Evolutionary conservation across 1,140 invertebrate genomes (phyloP).

Genomic region (Dryas iulia): DNA sequence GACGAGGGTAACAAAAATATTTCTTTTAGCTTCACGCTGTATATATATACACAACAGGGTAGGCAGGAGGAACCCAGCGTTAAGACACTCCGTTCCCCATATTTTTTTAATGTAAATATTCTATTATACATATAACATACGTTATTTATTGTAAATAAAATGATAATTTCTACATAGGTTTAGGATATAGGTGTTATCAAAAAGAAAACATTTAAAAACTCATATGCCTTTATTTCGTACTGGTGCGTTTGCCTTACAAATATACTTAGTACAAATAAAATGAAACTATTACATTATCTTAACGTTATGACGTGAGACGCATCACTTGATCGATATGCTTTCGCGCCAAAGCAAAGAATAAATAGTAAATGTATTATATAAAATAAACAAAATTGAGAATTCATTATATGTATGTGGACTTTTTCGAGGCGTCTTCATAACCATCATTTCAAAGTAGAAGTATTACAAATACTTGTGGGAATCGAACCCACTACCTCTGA

Average conservation of each 20-base stretch:
- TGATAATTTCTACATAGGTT: too few relatives aligned
- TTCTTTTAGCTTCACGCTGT: too few relatives aligned
- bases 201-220: constrained; percentile 54
- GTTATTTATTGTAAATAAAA: too few relatives aligned
- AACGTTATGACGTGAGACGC: constrained; percentile 53
- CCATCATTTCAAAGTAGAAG: not conserved
- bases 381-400: constrained; percentile 39
- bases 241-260: constrained; percentile 76
- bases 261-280: constrained; percentile 75
- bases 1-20: too few relatives aligned
- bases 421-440: constrained; percentile 21
- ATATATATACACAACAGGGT: too few relatives aligned
- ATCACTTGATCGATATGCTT: constrained; percentile 73
- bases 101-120: too few relatives aligned
- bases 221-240: constrained; percentile 79
- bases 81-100: too few relatives aligned
- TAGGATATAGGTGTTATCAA: not conserved
- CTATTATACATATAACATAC: too few relatives aligned
- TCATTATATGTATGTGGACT: constrained; percentile 33
- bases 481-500: not conserved
- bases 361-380: constrained; percentile 45
- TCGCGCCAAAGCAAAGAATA: constrained; percentile 55
- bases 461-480: not conserved
- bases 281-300: constrained; percentile 54
- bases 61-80: too few relatives aligned